A percentile compares a stretch with the other conserved stretches of the same genome.
Conservation (phyloP, 2,888 invertebrate genomes). For the Arrhopalites spinosus region DNA sequence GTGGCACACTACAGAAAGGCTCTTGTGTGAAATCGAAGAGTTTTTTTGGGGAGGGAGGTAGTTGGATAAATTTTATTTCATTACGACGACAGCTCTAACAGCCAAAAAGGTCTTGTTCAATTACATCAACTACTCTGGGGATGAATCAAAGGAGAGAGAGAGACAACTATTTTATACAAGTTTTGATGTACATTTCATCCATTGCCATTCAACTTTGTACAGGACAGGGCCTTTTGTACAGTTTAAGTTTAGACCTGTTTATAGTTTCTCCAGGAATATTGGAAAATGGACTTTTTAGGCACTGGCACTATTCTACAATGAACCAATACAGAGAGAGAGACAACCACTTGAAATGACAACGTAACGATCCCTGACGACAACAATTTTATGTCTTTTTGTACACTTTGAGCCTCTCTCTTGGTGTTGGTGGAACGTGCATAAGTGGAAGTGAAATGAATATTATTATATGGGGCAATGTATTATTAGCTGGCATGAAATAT, state of each 20-base stretch:
- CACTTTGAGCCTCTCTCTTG: background rate
- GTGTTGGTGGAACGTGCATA: too few relatives aligned
- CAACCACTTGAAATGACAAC: too few relatives aligned
- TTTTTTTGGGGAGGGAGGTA: background rate
- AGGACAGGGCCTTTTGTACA: background rate
- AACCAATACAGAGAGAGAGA: too few relatives aligned
- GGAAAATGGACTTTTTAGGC: background rate
- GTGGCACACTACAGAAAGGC: too few relatives aligned
- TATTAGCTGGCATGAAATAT: too few relatives aligned
- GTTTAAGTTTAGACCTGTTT: background rate
- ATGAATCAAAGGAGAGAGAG: constrained; percentile 34
- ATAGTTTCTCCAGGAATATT: background rate
- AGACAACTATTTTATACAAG: too few relatives aligned
- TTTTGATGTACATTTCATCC: constrained; percentile 4
- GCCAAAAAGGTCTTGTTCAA: constrained; percentile 28
- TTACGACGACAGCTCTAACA: background rate
- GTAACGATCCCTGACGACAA: too few relatives aligned
- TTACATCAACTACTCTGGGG: constrained; percentile 26
- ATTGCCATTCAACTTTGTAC: background rate
- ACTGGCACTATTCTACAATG: too few relatives aligned
- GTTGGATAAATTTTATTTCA: constrained; percentile 6
- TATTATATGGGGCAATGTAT: too few relatives aligned
- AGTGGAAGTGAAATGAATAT: background rate
- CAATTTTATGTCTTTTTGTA: background rate
- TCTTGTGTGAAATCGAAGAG: background rate